Conservation (phyloP, 2,113 vertebrate species). For the Nipponia nippon region DNA sequence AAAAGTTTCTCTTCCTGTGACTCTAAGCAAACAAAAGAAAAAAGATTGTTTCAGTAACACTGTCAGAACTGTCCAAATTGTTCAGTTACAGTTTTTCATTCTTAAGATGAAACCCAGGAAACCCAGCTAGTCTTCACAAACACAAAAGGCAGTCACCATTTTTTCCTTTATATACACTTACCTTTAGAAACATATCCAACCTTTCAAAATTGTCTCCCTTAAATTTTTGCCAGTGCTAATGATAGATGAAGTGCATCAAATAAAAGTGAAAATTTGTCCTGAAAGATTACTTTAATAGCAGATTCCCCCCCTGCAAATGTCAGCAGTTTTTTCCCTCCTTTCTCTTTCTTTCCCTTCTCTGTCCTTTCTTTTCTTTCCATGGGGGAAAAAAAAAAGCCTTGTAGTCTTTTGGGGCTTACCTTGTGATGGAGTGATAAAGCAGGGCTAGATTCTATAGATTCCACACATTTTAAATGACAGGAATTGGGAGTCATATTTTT, state of each 20-base stretch:
- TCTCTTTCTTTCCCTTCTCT: not conserved
- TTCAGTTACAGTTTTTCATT: not conserved
- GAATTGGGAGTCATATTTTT: not conserved
- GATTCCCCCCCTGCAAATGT: not conserved
- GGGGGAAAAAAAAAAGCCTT: rapidly evolving
- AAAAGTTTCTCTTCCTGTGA: not conserved
- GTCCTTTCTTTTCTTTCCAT: not conserved
- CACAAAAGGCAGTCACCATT: not conserved
- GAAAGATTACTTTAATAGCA: not conserved
- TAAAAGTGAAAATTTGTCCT: not conserved
- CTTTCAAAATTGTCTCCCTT: not conserved
- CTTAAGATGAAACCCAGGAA: not conserved
- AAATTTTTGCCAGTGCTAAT: not conserved
- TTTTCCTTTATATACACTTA: not conserved
- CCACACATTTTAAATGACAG: not conserved
- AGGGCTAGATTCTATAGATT: not conserved
- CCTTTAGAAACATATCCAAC: not conserved
- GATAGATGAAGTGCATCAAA: not conserved
- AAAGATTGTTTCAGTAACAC: not conserved
- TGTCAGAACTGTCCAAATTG: slow-evolving; percentile 26
- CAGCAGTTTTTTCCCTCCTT: not conserved
- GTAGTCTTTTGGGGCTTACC: not conserved
- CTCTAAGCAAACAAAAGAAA: not conserved
- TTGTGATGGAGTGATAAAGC: not conserved
- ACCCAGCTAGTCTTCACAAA: not conserved